Conservation (phyloP, 1,140 invertebrate genomes). For the Achroia grisella region DNA sequence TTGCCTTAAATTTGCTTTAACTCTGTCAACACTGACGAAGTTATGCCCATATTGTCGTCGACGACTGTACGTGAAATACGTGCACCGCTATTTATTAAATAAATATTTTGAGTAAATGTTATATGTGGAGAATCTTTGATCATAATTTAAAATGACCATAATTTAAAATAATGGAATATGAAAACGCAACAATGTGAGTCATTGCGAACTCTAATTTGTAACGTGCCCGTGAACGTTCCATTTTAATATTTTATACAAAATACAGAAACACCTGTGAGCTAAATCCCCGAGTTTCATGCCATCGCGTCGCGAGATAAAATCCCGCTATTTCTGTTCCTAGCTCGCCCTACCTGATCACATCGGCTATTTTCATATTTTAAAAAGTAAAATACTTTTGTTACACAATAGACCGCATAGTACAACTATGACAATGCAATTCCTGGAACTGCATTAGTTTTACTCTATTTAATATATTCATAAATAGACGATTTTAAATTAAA, state of each 20-base stretch:
- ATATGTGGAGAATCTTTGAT: slow-evolving; percentile 1
- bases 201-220: slow-evolving; percentile 46
- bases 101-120: too few relatives aligned
- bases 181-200: slow-evolving; percentile 18
- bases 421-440: too few relatives aligned
- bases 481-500: too few relatives aligned
- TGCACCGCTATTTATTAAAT: too few relatives aligned
- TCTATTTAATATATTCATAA: too few relatives aligned
- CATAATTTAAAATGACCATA: too few relatives aligned
- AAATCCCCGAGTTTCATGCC: slow-evolving; percentile 33
- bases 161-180: slow-evolving; percentile 6
- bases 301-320: slow-evolving; percentile 2
- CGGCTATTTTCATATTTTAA: background rate
- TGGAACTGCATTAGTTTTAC: too few relatives aligned
- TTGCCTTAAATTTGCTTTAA: too few relatives aligned
- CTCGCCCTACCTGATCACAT: background rate
- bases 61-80: too few relatives aligned
- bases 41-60: too few relatives aligned
- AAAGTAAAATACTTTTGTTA: background rate
- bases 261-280: slow-evolving; percentile 46
- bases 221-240: slow-evolving; percentile 31
- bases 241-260: slow-evolving; percentile 57
- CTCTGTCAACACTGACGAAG: too few relatives aligned
- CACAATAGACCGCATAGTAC: background rate
- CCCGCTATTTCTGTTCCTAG: background rate